phyloP scores from a whole-genome alignment of 64 coral and sea anemone genomes.

The Montipora cactus region DNA sequence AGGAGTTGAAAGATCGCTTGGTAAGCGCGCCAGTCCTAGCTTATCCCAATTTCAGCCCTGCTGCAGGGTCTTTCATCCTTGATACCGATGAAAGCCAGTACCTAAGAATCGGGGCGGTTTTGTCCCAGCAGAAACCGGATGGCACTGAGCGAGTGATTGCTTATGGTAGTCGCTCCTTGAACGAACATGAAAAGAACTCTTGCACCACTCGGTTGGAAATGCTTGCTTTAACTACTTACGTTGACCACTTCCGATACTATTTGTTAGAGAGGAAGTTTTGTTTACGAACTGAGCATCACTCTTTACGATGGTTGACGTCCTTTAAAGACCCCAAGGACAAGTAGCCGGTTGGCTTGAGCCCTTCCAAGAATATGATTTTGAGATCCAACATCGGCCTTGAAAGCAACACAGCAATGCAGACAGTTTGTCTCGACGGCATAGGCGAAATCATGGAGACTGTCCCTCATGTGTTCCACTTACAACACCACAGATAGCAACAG shows the following conservation, averaged over 20 bases:
- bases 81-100: slow-evolving; percentile 39
- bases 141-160: slow-evolving; percentile 51
- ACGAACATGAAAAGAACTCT: slow-evolving; percentile 62
- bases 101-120: slow-evolving; percentile 33
- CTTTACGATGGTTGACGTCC: background rate
- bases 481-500: no score
- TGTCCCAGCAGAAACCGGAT: slow-evolving; percentile 46
- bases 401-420: no score
- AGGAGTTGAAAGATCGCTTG: slow-evolving; percentile 9
- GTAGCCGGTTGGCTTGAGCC: slow-evolving; percentile 37
- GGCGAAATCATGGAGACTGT: no score
- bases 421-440: no score
- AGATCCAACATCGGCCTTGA: slow-evolving; percentile 26
- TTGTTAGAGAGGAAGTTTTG: no score
- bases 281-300: no score
- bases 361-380: slow-evolving; percentile 45
- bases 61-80: slow-evolving; percentile 20
- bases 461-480: no score
- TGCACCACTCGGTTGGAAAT: slow-evolving; percentile 50
- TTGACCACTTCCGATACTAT: slow-evolving; percentile 52
- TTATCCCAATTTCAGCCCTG: slow-evolving; percentile 19
- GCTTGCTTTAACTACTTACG: slow-evolving; percentile 47
- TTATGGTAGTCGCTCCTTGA: slow-evolving; percentile 52
- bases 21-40: slow-evolving; percentile 16
- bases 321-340: slow-evolving; percentile 28